Evolutionary conservation across 2,888 invertebrate genomes (phyloP).

Genomic region (Noctuana brunneofusca): DNA sequence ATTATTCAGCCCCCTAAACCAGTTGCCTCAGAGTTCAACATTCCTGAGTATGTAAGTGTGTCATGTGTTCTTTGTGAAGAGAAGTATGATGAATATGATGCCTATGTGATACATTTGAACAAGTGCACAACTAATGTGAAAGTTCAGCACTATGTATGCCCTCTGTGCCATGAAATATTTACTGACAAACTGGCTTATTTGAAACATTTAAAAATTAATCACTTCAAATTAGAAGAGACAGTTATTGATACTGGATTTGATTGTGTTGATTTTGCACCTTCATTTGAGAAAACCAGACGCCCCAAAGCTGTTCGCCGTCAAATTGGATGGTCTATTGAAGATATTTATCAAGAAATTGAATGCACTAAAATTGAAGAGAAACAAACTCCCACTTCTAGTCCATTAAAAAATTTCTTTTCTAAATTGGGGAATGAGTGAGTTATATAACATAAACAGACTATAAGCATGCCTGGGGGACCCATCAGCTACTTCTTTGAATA

Average conservation of each 20-base stretch:
- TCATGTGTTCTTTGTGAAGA: conserved; percentile 75
- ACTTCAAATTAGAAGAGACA: conserved; percentile 52
- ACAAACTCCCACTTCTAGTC: conserved; percentile 70
- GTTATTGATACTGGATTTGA: conserved; percentile 58
- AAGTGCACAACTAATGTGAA: conserved; percentile 76
- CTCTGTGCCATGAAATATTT: conserved; percentile 74
- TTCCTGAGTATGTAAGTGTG: conserved; percentile 50
- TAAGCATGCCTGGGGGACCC: conserved; percentile 65
- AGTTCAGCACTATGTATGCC: conserved; percentile 73
- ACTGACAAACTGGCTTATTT: conserved; percentile 66
- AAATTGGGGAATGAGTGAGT: conserved; percentile 80
- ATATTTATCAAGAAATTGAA: conserved; percentile 79
- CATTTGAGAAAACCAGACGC: conserved; percentile 64
- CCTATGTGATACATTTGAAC: conserved; percentile 70
- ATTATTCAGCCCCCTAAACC: conserved; percentile 44
- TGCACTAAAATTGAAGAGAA: conserved; percentile 70
- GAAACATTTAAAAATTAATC: conserved; percentile 65
- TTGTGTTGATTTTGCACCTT: conserved; percentile 72
- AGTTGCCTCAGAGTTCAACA: conserved; percentile 39
- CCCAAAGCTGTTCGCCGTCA: conserved; percentile 71
- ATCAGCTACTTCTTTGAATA: conserved; percentile 21
- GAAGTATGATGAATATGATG: conserved; percentile 66
- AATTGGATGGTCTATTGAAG: conserved; percentile 79
- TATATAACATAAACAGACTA: conserved; percentile 47
- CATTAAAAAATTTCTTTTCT: conserved; percentile 72